Evolutionary conservation across 2,113 vertebrate genomes (phyloP), one percentile per base, ranked within the genome.

Genomic region (Rhadina sibilatrix): DNA sequence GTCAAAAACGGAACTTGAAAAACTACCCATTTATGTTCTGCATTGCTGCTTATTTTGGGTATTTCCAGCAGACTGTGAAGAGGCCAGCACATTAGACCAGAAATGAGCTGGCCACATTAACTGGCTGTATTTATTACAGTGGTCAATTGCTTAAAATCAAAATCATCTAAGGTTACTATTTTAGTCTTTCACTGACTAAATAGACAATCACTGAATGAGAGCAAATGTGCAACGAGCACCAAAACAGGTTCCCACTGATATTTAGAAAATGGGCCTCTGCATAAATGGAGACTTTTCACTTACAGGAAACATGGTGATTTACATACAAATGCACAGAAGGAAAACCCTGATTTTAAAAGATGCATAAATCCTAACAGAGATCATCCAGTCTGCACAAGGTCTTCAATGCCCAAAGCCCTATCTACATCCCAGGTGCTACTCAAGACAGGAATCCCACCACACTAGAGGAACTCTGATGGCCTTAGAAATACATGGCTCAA

Each of bases 401-500:
- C 53, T 65, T 93, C 53, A 78, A 30, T 28, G 18, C 76, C 70
- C 76, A 86, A 90, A 94, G 30, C 40, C 65, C 94, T 89, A 27
- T 80, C 71, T 90, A 65, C 53, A 20, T 54, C 83, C 78, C 70
- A 87, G 12, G 24, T n/a, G 60, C 92, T 92, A 94, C 49, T 47
- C 69, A 94, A 91, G 72, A 97, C 7, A 9, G 95, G 94, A 96
- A 95, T 88, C 91, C 80, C 86, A 95, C 77, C 80, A 94, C 91
- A 97, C 83, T 92, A 92, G 82, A 96, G 18, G 74, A 95, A 90
- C 49, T 82, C 64, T 93, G 92, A 96, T 87, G 93, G 97, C 89
- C 95, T 97, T 96, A 97, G 78, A 97, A 95, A 97, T 46, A 97
- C 82, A 97, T 83, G 95, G 93, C 90, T 97, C 94, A 98, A 98